Percentiles rank a stretch among this genome's conserved stretches.
Evolutionary conservation across 2,888 invertebrate genomes (phyloP).

Genomic region (Diploptera punctata): DNA sequence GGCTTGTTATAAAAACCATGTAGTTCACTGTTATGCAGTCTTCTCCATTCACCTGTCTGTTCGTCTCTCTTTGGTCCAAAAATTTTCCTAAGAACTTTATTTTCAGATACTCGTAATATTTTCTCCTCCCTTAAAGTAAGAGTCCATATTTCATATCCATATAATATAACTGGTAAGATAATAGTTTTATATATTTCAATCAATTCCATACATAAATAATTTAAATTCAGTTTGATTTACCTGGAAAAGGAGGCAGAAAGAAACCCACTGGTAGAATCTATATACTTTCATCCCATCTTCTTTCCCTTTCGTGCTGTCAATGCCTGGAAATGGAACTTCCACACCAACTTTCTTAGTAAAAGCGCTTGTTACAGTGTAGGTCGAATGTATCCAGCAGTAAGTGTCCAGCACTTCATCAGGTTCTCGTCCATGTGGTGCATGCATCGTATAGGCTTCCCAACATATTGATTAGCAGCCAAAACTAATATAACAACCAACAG

Average conservation of each 20-base stretch:
- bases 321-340: slow-evolving; percentile 62
- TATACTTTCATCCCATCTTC: slow-evolving; percentile 55
- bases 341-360: slow-evolving; percentile 80
- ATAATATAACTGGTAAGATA: too few relatives aligned
- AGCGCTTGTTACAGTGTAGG: slow-evolving; percentile 71
- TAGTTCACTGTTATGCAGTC: too few relatives aligned
- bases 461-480: slow-evolving; percentile 85
- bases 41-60: too few relatives aligned
- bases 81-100: too few relatives aligned
- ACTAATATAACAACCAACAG: slow-evolving; percentile 83
- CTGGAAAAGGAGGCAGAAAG: slow-evolving; percentile 64
- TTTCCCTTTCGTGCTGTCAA: slow-evolving; percentile 54
- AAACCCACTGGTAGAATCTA: slow-evolving; percentile 68
- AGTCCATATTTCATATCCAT: too few relatives aligned
- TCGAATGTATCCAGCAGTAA: slow-evolving; percentile 95
- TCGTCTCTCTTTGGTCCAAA: too few relatives aligned
- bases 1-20: too few relatives aligned
- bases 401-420: slow-evolving; percentile 92
- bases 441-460: slow-evolving; percentile 90
- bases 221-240: slow-evolving; percentile 50
- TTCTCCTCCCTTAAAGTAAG: too few relatives aligned
- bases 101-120: too few relatives aligned
- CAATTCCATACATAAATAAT: too few relatives aligned
- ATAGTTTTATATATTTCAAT: too few relatives aligned
- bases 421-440: slow-evolving; percentile 76